These are phyloP conservation scores for Seriola dumerili DNA, from an alignment of 2,113 vertebrate species.

Conservation along the genomic window DNA sequence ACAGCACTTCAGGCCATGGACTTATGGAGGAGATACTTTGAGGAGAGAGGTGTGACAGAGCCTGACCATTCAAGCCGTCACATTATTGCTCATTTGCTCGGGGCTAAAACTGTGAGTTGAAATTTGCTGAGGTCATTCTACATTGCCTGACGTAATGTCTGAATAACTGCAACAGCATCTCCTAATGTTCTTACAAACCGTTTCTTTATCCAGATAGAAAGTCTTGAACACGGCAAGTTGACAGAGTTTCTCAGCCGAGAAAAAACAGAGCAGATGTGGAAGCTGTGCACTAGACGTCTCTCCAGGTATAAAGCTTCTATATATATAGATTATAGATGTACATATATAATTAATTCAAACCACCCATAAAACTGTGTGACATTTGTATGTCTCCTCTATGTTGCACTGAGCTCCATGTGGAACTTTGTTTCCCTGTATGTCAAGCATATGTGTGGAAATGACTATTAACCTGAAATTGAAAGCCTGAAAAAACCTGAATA, in stretches of 20 bases:
- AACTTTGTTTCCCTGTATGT: not conserved
- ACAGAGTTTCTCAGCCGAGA: conserved; percentile 78
- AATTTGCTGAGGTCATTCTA: not conserved
- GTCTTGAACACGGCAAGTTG: conserved; percentile 77
- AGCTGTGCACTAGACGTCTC: conserved; percentile 87
- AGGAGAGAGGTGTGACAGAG: conserved; percentile 87
- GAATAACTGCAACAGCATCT: not conserved
- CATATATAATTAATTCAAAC: not conserved
- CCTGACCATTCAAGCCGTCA: conserved; percentile 89
- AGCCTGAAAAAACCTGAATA: not conserved
- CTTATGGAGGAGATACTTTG: conserved; percentile 88
- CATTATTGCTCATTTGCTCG: conserved; percentile 93
- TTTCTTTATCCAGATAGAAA: conserved; percentile 86
- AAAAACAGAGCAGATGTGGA: conserved; percentile 85
- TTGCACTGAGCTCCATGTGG: too few species aligned
- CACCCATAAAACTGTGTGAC: not conserved
- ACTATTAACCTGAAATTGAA: not conserved
- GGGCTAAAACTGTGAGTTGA: conserved; percentile 91
- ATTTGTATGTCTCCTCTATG: not conserved
- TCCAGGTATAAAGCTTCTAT: conserved; percentile 82
- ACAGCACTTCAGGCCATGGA: conserved; percentile 78
- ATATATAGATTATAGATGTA: not conserved
- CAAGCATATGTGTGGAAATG: not conserved
- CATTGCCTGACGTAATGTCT: not conserved
- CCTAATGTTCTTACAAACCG: not conserved